These are phyloP conservation scores for Cyclophora punctaria DNA, from an alignment of 2,888 invertebrate genomes.

Conservation along the genomic window DNA sequence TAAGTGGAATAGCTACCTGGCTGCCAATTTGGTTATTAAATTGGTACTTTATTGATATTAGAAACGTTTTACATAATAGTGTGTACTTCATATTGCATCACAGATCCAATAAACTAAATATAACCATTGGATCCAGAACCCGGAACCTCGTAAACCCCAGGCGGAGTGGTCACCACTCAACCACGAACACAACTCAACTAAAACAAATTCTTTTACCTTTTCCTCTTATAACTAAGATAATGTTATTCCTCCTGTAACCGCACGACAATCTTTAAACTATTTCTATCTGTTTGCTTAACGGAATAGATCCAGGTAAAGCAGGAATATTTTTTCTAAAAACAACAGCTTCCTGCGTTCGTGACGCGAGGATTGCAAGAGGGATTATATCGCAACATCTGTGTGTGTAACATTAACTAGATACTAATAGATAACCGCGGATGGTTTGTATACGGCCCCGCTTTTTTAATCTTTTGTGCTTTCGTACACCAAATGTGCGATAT, in stretches of 20 bases:
- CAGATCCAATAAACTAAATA: no score
- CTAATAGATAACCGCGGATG: conserved; percentile 74
- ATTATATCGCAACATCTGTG: conserved; percentile 72
- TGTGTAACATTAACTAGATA: conserved; percentile 69
- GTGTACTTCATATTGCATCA: no score
- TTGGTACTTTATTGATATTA: no score
- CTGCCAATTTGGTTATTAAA: background rate
- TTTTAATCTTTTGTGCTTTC: conserved; percentile 65
- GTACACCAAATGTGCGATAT: conserved; percentile 67
- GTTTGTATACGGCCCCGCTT: conserved; percentile 63
- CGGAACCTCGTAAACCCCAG: no score
- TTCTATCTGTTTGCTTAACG: conserved; percentile 48
- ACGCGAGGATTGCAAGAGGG: conserved; percentile 28
- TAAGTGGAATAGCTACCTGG: no score
- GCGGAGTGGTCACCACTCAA: no score
- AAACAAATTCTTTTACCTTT: no score
- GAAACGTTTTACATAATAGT: no score
- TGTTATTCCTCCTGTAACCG: conserved; percentile 9
- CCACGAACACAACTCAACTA: no score
- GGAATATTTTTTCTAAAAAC: conserved; percentile 37
- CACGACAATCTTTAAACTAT: conserved; percentile 22
- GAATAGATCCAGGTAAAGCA: conserved; percentile 24
- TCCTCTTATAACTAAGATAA: no score
- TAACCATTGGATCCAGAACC: no score
- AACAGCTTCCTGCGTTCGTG: conserved; percentile 29